Percentiles rank a stretch among this genome's conserved stretches.
Conservation (phyloP, 2,113 vertebrate species). For the Turdus rufiventris region DNA sequence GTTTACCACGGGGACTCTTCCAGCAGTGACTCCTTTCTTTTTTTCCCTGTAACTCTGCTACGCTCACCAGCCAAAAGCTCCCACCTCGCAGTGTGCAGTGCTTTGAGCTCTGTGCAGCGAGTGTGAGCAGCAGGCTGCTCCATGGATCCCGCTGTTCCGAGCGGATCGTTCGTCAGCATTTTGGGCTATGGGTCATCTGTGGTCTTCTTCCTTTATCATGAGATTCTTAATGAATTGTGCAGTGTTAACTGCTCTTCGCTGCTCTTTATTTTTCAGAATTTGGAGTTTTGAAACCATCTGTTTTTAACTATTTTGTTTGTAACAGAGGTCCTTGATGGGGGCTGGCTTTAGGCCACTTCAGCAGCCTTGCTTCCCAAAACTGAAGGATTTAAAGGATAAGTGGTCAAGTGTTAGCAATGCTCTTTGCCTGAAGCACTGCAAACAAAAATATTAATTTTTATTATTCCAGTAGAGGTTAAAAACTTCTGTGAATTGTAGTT, state of each 20-base stretch:
- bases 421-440: neutral
- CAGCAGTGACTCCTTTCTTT: conserved; percentile 4
- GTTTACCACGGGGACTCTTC: conserved; percentile 41
- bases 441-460: neutral
- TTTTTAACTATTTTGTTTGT: neutral
- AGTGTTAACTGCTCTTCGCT: neutral
- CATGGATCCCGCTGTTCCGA: neutral
- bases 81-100: neutral
- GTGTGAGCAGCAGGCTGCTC: neutral
- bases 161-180: neutral
- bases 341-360: neutral
- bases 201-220: neutral
- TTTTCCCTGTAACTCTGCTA: neutral
- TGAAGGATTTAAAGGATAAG: neutral
- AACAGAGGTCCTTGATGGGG: neutral
- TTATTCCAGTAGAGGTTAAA: neutral
- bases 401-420: neutral
- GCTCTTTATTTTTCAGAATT: neutral
- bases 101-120: neutral
- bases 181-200: neutral
- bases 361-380: neutral
- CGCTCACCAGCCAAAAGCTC: neutral
- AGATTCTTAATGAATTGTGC: neutral
- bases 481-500: neutral
- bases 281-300: conserved; percentile 4